These are phyloP conservation scores for Frieseomelitta varia DNA, from an alignment of 1,140 invertebrate genomes.

Conservation along the genomic window DNA sequence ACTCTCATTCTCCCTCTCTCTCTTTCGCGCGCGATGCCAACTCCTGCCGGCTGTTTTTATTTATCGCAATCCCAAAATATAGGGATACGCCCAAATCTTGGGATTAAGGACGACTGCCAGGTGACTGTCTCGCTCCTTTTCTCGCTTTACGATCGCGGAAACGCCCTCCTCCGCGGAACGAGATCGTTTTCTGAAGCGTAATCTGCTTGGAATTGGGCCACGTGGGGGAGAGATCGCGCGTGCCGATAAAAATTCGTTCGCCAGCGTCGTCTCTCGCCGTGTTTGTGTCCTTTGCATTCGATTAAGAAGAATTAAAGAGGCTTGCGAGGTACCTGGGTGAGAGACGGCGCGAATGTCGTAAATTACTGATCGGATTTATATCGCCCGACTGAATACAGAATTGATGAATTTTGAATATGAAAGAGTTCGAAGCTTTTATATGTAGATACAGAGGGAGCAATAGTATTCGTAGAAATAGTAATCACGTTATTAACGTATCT, in stretches of 20 bases:
- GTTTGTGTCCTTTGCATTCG: background rate
- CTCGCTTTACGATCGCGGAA: slow-evolving; percentile 61
- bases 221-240: background rate
- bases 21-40: slow-evolving; percentile 8
- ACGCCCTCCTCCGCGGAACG: slow-evolving; percentile 18
- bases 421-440: background rate
- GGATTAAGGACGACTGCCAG: slow-evolving; percentile 73
- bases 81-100: slow-evolving; percentile 73
- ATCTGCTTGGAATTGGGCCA: slow-evolving; percentile 42
- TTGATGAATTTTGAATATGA: background rate
- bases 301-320: slow-evolving; percentile 6
- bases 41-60: slow-evolving; percentile 68
- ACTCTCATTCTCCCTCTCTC: slow-evolving; percentile 56
- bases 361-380: background rate
- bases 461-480: background rate
- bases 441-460: too few relatives aligned
- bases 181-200: slow-evolving; percentile 54
- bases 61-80: slow-evolving; percentile 63
- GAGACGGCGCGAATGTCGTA: background rate
- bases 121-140: slow-evolving; percentile 55
- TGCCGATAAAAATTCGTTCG: slow-evolving; percentile 28
- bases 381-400: background rate
- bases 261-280: background rate
- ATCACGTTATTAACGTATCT: background rate
- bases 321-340: background rate